Evolutionary conservation across 1,140 invertebrate genomes (phyloP).

Genomic region (Macrotrachela quadricornifera): DNA sequence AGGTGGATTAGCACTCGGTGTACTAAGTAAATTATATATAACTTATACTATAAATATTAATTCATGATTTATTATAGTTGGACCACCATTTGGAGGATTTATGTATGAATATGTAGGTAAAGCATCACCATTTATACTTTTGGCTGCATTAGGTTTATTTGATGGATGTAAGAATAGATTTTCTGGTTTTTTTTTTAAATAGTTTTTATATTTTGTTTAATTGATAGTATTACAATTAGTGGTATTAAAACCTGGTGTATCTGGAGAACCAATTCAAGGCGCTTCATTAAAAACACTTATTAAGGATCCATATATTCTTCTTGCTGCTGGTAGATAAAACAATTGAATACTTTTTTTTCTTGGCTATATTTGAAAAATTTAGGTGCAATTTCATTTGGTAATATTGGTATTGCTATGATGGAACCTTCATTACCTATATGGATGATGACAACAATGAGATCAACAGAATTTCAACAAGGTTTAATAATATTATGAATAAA

Average conservation of each 20-base stretch:
- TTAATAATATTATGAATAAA: no score
- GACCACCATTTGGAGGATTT: conserved; percentile 82
- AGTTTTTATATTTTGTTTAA: neutral
- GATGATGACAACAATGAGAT: conserved; percentile 92
- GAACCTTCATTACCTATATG: conserved; percentile 89
- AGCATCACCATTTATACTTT: conserved; percentile 76
- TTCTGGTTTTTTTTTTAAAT: neutral
- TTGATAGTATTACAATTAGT: conserved; percentile 64
- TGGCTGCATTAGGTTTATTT: conserved; percentile 67
- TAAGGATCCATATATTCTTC: conserved; percentile 76
- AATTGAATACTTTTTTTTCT: no score
- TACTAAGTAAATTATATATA: conserved; percentile 37
- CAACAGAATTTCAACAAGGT: conserved; percentile 28
- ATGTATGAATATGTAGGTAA: conserved; percentile 96
- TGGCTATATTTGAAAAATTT: no score
- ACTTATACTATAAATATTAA: neutral
- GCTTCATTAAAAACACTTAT: conserved; percentile 67
- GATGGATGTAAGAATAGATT: conserved; percentile 60
- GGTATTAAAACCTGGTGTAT: conserved; percentile 75
- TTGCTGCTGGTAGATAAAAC: conserved; percentile 32
- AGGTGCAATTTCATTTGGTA: conserved; percentile 86
- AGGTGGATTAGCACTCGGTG: conserved; percentile 79
- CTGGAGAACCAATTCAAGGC: conserved; percentile 68
- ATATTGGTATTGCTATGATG: conserved; percentile 92
- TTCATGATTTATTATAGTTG: conserved; percentile 19